Evolutionary conservation across 1,140 invertebrate species (phyloP).

Genomic region (Belonocnema kinseyi): DNA sequence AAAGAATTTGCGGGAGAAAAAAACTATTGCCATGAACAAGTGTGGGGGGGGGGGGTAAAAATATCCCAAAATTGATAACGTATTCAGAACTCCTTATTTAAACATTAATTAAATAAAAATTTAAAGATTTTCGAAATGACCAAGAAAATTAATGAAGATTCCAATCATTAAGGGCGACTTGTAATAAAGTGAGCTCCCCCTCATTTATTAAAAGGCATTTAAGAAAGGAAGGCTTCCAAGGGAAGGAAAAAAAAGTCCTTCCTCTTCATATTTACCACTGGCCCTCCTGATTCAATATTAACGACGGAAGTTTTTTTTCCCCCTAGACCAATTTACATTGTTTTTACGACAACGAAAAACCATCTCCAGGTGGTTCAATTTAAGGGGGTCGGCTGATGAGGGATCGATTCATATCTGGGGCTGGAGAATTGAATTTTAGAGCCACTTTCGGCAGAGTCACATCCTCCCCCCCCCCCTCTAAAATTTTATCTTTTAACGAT

Average conservation of each 20-base stretch:
- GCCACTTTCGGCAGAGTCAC: slow-evolving; percentile 8
- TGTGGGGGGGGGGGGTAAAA: too few relatives aligned
- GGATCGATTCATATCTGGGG: background rate
- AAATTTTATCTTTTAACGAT: background rate
- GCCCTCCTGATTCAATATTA: slow-evolving; percentile 49
- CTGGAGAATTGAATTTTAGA: background rate
- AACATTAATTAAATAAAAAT: too few relatives aligned
- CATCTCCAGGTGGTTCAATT: slow-evolving; percentile 54
- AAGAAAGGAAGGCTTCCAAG: background rate
- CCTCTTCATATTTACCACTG: background rate
- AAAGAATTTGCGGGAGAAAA: too few relatives aligned
- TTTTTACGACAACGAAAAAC: slow-evolving; percentile 53
- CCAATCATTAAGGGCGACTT: too few relatives aligned
- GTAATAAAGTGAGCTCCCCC: too few relatives aligned
- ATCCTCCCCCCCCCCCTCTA: background rate
- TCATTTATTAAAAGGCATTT: background rate
- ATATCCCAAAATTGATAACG: too few relatives aligned
- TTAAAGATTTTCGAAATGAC: too few relatives aligned
- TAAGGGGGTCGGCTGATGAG: slow-evolving; percentile 32
- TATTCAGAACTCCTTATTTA: too few relatives aligned
- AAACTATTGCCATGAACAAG: too few relatives aligned
- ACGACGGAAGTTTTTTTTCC: slow-evolving; percentile 37
- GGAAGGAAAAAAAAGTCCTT: background rate
- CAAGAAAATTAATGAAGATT: too few relatives aligned
- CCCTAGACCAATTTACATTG: slow-evolving; percentile 48